These are phyloP conservation scores for Lota lota DNA, from an alignment of 2,113 vertebrate genomes.

Conservation along the genomic window DNA sequence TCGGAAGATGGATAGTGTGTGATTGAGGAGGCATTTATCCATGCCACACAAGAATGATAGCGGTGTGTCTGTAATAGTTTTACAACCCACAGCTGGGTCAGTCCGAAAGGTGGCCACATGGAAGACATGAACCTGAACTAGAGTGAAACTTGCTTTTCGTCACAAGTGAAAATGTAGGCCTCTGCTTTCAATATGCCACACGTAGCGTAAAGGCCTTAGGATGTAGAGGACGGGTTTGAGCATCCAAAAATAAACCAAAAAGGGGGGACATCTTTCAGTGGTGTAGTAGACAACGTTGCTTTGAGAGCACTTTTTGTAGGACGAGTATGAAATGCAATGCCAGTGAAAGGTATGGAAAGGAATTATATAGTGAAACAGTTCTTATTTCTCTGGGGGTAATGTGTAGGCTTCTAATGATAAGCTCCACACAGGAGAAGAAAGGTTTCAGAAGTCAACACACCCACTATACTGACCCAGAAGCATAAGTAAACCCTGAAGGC, in stretches of 20 bases:
- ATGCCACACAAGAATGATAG: slow-evolving; percentile 40
- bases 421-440: neutral
- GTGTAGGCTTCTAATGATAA: too few relatives aligned
- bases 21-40: slow-evolving; percentile 12
- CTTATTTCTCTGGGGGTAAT: too few relatives aligned
- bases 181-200: too few relatives aligned
- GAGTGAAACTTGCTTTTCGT: slow-evolving; percentile 12
- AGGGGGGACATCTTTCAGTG: too few relatives aligned
- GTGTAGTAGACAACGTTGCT: too few relatives aligned
- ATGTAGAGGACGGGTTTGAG: neutral
- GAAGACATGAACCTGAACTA: slow-evolving; percentile 22
- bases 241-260: neutral
- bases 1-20: slow-evolving; percentile 25
- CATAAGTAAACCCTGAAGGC: too few relatives aligned
- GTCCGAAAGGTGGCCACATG: slow-evolving; percentile 12
- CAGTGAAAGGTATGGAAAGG: too few relatives aligned
- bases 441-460: neutral
- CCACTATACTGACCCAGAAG: slow-evolving; percentile 11
- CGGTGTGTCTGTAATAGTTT: slow-evolving; percentile 26
- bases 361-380: too few relatives aligned
- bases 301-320: too few relatives aligned
- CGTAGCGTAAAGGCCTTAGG: neutral
- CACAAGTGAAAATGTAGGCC: too few relatives aligned
- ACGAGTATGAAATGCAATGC: too few relatives aligned
- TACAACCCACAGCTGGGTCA: slow-evolving; percentile 31